Evolutionary conservation across 2,113 vertebrate species (phyloP).

Genomic region (Emydocephalus ijimae): DNA sequence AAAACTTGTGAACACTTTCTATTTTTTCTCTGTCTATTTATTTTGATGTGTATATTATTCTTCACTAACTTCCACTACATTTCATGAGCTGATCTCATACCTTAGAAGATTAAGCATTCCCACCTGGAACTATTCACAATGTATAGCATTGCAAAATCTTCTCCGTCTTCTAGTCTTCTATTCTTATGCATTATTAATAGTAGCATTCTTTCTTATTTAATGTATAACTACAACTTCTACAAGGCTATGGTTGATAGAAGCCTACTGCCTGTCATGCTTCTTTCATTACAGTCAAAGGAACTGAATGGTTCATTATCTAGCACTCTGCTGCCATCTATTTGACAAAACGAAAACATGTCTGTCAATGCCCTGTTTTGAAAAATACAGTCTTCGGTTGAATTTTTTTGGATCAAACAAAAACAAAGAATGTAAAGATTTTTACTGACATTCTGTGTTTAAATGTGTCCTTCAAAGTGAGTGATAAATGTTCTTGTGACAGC

Average conservation of each 20-base stretch:
- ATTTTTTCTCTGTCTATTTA: slow-evolving; percentile 59
- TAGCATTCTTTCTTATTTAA: slow-evolving; percentile 68
- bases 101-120: slow-evolving; percentile 73
- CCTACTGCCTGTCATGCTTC: slow-evolving; percentile 60
- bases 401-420: background rate
- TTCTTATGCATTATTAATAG: slow-evolving; percentile 61
- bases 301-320: slow-evolving; percentile 54
- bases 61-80: slow-evolving; percentile 69
- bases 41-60: slow-evolving; percentile 67
- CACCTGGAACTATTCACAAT: slow-evolving; percentile 69
- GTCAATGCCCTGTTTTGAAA: background rate
- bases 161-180: slow-evolving; percentile 61
- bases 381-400: slow-evolving; percentile 1
- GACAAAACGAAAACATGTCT: slow-evolving; percentile 55
- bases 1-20: slow-evolving; percentile 62
- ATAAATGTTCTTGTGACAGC: background rate
- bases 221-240: slow-evolving; percentile 56
- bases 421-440: slow-evolving; percentile 5
- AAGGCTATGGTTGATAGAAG: slow-evolving; percentile 57
- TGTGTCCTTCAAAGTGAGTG: background rate
- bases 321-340: slow-evolving; percentile 92
- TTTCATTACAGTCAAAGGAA: slow-evolving; percentile 27
- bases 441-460: background rate
- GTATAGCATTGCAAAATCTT: slow-evolving; percentile 64
- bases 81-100: slow-evolving; percentile 68